Conservation (phyloP, 2,797 vertebrate genomes). For the Martes flavigula region DNA sequence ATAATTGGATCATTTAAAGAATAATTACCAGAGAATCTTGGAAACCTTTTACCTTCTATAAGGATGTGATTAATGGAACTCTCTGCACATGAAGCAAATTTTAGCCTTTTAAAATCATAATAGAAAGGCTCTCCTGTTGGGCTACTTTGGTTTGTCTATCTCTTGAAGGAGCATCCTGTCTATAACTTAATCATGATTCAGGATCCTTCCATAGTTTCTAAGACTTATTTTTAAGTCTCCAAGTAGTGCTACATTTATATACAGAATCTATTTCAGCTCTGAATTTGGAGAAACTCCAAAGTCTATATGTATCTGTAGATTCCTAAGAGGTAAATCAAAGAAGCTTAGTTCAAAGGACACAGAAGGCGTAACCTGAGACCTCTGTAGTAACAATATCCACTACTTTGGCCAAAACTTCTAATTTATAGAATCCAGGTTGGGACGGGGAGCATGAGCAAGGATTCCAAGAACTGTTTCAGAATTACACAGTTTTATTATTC, state of each 20-base stretch:
- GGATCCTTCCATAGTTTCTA: background rate
- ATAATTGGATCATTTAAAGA: background rate
- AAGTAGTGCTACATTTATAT: background rate
- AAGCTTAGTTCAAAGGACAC: background rate
- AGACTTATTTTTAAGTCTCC: slow-evolving; percentile 7
- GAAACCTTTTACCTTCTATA: background rate
- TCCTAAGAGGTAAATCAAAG: background rate
- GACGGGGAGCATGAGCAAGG: background rate
- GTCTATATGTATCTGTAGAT: background rate
- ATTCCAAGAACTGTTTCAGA: background rate
- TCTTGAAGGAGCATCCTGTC: background rate
- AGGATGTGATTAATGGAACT: background rate
- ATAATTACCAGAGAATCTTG: background rate
- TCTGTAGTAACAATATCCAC: background rate
- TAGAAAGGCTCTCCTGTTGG: background rate
- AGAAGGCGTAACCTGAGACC: background rate
- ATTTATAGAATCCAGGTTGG: background rate
- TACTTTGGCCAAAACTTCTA: background rate
- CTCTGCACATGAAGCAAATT: background rate
- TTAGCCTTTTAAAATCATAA: background rate
- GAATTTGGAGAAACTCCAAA: background rate
- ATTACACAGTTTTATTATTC: background rate
- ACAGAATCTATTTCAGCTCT: background rate
- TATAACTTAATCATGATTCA: background rate
- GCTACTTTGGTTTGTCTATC: background rate